Evolutionary conservation across 2,113 vertebrate species (phyloP).

Genomic region (Panthera tigris): DNA sequence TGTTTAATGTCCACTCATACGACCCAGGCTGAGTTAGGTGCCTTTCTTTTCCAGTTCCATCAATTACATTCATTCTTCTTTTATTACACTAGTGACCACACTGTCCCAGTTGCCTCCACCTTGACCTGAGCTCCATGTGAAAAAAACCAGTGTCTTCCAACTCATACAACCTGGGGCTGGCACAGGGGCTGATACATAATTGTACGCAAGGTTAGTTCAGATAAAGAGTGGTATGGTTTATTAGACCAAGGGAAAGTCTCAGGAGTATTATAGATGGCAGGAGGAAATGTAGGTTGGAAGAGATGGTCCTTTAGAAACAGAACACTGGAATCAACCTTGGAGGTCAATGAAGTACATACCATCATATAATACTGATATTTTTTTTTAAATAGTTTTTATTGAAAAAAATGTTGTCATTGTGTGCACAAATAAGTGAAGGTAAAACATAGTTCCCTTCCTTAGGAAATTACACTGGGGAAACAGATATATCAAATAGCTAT

Average conservation of each 20-base stretch:
- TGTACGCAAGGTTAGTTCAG: neutral
- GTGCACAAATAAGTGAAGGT: neutral
- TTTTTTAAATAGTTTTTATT: neutral
- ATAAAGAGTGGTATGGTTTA: neutral
- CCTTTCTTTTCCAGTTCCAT: neutral
- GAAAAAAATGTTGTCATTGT: neutral
- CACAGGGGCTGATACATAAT: neutral
- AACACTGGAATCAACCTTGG: neutral
- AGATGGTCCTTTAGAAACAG: neutral
- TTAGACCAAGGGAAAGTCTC: neutral
- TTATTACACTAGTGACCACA: neutral
- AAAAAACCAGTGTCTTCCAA: neutral
- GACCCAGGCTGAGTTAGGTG: neutral
- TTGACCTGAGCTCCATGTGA: neutral
- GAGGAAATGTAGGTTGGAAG: neutral
- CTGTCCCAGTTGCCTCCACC: neutral
- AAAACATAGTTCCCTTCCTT: neutral
- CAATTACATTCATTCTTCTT: neutral
- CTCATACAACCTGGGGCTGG: neutral
- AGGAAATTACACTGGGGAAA: neutral
- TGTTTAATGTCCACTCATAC: neutral
- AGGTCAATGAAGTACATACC: neutral
- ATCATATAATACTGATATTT: neutral
- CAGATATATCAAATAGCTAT: neutral
- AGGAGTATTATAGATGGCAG: neutral